Percentiles rank a stretch among this genome's conserved stretches.
Evolutionary conservation across 2,797 vertebrate species (phyloP).

Genomic region (Scyliorhinus canicula): DNA sequence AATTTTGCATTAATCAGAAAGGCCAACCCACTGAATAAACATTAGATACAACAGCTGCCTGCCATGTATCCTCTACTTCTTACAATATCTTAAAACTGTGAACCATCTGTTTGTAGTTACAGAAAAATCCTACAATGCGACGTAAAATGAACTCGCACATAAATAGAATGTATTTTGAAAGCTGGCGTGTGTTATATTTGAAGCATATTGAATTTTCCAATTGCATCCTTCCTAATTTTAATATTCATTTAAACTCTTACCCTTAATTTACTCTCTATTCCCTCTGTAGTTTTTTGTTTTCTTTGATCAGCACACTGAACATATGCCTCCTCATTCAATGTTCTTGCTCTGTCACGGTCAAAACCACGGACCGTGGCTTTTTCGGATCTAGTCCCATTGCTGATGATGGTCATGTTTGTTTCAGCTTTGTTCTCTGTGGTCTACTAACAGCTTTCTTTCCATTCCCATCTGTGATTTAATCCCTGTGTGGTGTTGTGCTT

Average conservation of each 20-base stretch:
- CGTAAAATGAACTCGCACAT: conserved; percentile 4
- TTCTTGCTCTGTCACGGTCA: not conserved
- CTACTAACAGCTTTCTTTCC: not conserved
- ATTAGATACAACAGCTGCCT: not conserved
- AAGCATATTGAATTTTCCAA: not conserved
- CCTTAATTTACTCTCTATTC: not conserved
- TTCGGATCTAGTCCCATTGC: not conserved
- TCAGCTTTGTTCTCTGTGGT: not conserved
- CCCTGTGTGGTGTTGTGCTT: not conserved
- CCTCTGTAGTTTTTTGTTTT: not conserved
- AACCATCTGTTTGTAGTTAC: conserved; percentile 29
- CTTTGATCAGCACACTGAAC: not conserved
- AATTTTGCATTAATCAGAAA: conserved; percentile 21
- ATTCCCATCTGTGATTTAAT: not conserved
- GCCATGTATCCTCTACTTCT: conserved; percentile 5
- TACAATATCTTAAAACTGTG: conserved; percentile 15
- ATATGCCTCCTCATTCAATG: not conserved
- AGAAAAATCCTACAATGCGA: not conserved
- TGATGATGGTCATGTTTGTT: too few relatives aligned
- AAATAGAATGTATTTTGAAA: conserved; percentile 33
- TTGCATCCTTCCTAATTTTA: not conserved
- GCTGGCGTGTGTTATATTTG: not conserved
- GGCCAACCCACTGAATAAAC: not conserved
- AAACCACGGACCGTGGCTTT: not conserved
- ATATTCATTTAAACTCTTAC: not conserved